Evolutionary conservation across 2,888 invertebrate genomes (phyloP).

Genomic region (Steinernema hermaphroditum): DNA sequence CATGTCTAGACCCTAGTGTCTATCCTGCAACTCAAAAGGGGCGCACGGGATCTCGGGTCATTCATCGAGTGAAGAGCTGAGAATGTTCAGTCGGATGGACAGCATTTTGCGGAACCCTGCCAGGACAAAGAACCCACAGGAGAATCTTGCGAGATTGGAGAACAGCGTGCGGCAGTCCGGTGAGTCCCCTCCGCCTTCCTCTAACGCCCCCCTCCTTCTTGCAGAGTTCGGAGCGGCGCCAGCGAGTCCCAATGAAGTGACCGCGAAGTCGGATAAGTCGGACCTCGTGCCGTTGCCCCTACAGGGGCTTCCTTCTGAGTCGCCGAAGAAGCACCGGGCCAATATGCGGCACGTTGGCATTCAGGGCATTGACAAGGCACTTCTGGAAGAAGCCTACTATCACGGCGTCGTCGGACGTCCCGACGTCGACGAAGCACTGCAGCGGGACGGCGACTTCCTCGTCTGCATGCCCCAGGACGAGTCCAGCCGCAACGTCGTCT

Average conservation of each 20-base stretch:
- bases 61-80: no score
- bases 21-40: no score
- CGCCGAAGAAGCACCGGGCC: background rate
- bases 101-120: background rate
- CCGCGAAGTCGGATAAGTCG: background rate
- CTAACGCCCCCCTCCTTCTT: background rate
- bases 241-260: background rate
- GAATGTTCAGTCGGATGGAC: slow-evolving; percentile 17
- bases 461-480: slow-evolving; percentile 1
- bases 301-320: background rate
- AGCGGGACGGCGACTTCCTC: background rate
- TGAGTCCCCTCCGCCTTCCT: background rate
- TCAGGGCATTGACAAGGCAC: slow-evolving; percentile 1
- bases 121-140: background rate
- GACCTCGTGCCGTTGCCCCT: background rate
- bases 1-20: no score
- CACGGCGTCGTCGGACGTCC: background rate
- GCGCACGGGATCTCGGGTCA: no score
- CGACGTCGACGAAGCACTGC: background rate
- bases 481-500: slow-evolving; percentile 1
- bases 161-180: background rate
- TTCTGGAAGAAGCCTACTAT: background rate
- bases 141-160: background rate
- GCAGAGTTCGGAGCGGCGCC: background rate
- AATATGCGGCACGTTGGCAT: slow-evolving; percentile 1